These are phyloP conservation scores for Diaprepes abbreviatus DNA, from an alignment of 2,888 invertebrate genomes.

Conservation along the genomic window DNA sequence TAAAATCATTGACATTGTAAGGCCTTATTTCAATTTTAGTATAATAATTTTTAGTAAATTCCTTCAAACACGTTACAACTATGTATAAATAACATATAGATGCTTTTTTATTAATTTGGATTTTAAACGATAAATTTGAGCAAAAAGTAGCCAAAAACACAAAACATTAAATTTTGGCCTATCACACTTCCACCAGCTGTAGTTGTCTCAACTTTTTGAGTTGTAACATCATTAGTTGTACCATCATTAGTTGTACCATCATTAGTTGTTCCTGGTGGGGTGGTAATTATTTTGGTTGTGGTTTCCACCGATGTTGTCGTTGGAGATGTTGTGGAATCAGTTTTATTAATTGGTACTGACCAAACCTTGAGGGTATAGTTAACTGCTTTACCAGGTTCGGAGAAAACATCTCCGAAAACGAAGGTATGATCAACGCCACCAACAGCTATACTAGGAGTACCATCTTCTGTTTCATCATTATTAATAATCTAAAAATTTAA, in stretches of 20 bases:
- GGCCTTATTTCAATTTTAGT: too few relatives aligned
- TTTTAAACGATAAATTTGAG: background rate
- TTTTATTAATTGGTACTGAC: background rate
- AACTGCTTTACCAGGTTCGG: background rate
- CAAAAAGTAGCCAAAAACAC: background rate
- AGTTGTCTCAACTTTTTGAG: background rate
- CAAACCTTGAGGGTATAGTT: slow-evolving; percentile 1
- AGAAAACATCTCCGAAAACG: background rate
- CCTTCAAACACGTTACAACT: too few relatives aligned
- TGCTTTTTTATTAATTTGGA: too few relatives aligned
- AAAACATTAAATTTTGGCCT: too few relatives aligned
- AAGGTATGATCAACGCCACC: background rate
- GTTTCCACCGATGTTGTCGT: slow-evolving; percentile 19
- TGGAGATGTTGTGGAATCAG: background rate
- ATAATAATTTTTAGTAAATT: too few relatives aligned
- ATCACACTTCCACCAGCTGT: background rate
- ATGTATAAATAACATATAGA: too few relatives aligned
- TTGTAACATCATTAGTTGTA: background rate
- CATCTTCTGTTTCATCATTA: background rate
- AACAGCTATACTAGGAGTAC: background rate
- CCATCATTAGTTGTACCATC: background rate
- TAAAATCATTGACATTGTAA: too few relatives aligned
- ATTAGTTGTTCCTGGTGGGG: background rate
- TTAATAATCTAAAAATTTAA: background rate
- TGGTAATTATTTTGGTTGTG: background rate